Evolutionary conservation across 2,888 invertebrate species (phyloP), one percentile per base, ranked within the genome.

Genomic region (Troides aeacus): DNA sequence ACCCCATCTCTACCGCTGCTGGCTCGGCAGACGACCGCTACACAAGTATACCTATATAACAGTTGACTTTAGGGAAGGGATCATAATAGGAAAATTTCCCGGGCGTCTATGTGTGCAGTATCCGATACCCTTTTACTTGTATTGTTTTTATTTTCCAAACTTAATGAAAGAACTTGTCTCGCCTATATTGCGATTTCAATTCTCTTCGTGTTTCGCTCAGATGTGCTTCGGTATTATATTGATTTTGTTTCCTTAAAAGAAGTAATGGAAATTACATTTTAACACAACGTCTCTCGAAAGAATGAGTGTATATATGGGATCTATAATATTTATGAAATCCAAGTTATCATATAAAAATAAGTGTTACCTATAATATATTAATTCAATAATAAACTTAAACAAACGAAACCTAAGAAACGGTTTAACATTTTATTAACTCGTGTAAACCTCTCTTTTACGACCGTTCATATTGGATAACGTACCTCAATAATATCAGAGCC

Each of bases 91-190:
- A 86, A 87, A 89, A 89, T 89, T 89, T 87, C 88, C 88, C 85
- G 81, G 84, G 82, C 86, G 86, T 87, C 87, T 89, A 89, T 87
- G 89, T 88, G 86, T 84, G 80, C 83, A 81, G 86, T 85, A 86
- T 86, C 84, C 86, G 86, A 87, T 90, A 90, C 90, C 91, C 90
- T 91, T 91, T 89, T 88, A 89, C 87, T 90, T 88, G 88, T 91
- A 89, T 92, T 90, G 90, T 89, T 91, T 91, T 91, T 92, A 90
- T 91, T 90, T 88, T 89, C 84, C 84, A 87, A 87, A 86, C 87
- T 85, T 90, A 92, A 92, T 92, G 90, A 91, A 91, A 90, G 88
- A 90, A 90, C 85, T 90, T 90, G 88, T 86, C 84, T 87, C 83
- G 84, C 84, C 83, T 84, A 82, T 86, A 88, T 87, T 84, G 86